phyloP scores from a whole-genome alignment of 23 tunicate species.

The Styela clava region DNA sequence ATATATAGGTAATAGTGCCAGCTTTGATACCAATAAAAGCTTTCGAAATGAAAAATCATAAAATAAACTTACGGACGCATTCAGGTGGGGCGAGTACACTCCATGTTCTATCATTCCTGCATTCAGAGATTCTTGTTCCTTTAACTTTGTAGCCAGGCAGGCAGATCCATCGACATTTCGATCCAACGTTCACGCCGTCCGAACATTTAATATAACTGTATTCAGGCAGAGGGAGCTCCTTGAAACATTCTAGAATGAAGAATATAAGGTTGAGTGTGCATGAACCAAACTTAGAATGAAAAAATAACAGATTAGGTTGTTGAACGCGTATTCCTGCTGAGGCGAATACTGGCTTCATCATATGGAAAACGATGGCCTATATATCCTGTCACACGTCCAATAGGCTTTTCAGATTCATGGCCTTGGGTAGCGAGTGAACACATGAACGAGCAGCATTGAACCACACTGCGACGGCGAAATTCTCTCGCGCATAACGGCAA shows the following conservation, averaged over 20 bases:
- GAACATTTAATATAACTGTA: slow-evolving; percentile 28
- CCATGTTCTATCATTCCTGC: slow-evolving; percentile 81
- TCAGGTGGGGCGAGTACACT: slow-evolving; percentile 65
- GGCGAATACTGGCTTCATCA: no score
- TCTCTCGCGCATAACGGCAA: no score
- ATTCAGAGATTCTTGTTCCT: slow-evolving; percentile 33
- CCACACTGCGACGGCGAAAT: no score
- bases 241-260: slow-evolving; percentile 29
- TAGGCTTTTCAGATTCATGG: no score
- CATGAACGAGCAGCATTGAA: no score
- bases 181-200: slow-evolving; percentile 41
- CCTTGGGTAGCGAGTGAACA: no score
- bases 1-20: no score
- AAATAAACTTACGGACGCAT: slow-evolving; percentile 41
- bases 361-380: no score
- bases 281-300: not conserved
- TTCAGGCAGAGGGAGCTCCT: slow-evolving; percentile 9
- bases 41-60: no score
- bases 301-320: slow-evolving; percentile 4
- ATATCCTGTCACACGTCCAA: no score
- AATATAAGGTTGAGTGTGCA: not conserved
- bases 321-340: no score
- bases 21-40: no score
- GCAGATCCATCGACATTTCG: slow-evolving; percentile 65
- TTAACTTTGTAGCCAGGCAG: slow-evolving; percentile 10